Evolutionary conservation across 2,888 invertebrate species (phyloP).

Genomic region (Bombylius major): DNA sequence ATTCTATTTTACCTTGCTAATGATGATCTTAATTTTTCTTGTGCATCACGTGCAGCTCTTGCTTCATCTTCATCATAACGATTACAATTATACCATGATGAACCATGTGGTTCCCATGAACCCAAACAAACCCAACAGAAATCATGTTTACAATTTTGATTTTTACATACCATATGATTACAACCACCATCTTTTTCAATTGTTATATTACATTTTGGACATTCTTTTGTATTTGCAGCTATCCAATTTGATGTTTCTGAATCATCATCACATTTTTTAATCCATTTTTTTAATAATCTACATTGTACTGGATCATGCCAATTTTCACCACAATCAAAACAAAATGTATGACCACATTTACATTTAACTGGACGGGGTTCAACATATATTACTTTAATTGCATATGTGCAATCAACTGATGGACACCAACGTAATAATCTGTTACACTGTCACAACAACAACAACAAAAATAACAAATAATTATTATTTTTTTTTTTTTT

Average conservation of each 20-base stretch:
- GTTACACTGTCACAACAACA: constrained; percentile 60
- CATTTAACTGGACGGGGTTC: constrained; percentile 88
- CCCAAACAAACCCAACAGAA: constrained; percentile 99
- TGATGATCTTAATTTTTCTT: constrained; percentile 85
- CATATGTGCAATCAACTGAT: constrained; percentile 93
- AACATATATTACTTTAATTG: constrained; percentile 80
- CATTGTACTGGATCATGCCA: constrained; percentile 99
- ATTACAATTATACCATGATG: constrained; percentile 97
- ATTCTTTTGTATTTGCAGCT: constrained; percentile 97
- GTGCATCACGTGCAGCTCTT: constrained; percentile 89
- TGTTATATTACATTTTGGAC: constrained; percentile 95
- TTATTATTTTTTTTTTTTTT: neutral
- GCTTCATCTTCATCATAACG: constrained; percentile 95
- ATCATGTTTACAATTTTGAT: constrained; percentile 93
- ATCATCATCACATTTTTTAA: constrained; percentile 98
- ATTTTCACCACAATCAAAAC: constrained; percentile 91
- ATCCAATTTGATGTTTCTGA: constrained; percentile 99
- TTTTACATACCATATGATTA: constrained; percentile 98
- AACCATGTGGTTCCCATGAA: constrained; percentile 97
- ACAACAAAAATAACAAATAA: neutral
- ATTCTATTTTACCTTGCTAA: constrained; percentile 71
- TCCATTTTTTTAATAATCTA: constrained; percentile 85
- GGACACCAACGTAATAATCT: constrained; percentile 95
- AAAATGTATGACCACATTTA: constrained; percentile 85
- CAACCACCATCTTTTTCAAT: constrained; percentile 97